These are phyloP conservation scores for Megatriorchis doriae DNA, from an alignment of 2,113 vertebrate genomes.

Conservation along the genomic window DNA sequence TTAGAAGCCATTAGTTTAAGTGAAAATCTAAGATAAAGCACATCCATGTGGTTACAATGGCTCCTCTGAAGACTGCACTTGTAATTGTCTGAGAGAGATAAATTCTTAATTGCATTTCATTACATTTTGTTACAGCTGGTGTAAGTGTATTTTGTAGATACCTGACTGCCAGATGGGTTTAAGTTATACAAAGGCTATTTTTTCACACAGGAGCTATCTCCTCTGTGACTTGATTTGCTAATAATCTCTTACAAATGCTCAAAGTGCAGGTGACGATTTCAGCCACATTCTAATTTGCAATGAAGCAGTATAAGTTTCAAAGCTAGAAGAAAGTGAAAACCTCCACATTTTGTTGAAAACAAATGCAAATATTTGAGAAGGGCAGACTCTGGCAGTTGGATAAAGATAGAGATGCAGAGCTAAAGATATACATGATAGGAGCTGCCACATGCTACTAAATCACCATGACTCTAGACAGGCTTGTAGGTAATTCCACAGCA, in stretches of 20 bases:
- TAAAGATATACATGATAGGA: neutral
- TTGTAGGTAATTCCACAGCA: neutral
- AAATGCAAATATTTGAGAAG: neutral
- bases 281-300: neutral
- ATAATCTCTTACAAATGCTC: neutral
- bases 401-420: neutral
- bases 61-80: conserved; percentile 58
- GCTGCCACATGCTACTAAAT: neutral
- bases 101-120: conserved; percentile 61
- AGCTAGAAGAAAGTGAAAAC: neutral
- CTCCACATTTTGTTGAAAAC: neutral
- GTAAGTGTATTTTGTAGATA: neutral
- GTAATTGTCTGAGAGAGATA: conserved; percentile 59
- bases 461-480: neutral
- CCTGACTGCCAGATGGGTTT: neutral
- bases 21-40: conserved; percentile 54
- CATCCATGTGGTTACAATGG: conserved; percentile 24
- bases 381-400: neutral
- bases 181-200: neutral
- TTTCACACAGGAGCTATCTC: neutral
- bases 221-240: neutral
- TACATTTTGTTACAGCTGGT: conserved; percentile 3
- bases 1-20: conserved; percentile 68
- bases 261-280: neutral
- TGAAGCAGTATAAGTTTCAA: neutral